These are phyloP conservation scores for Zoanthus sociatus DNA, from an alignment of 92 coral and sea anemone genomes.

Conservation along the genomic window DNA sequence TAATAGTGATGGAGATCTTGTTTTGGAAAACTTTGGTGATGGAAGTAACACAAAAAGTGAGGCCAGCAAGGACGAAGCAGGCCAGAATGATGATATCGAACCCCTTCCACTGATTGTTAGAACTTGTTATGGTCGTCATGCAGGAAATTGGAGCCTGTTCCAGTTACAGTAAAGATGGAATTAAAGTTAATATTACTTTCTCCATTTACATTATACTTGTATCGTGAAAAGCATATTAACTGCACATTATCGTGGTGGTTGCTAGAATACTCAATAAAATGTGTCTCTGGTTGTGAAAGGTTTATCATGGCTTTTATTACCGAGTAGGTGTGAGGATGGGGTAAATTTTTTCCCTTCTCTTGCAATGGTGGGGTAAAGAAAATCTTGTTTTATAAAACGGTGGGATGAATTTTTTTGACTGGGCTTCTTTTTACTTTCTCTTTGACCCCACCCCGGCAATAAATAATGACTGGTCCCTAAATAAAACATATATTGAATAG, in stretches of 20 bases:
- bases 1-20: constrained; percentile 17
- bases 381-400: neutral
- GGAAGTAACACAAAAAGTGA: constrained; percentile 14
- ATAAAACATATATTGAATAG: too few species aligned
- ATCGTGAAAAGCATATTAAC: neutral
- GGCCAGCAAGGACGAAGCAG: constrained; percentile 40
- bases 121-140: neutral
- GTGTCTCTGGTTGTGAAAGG: constrained; percentile 7
- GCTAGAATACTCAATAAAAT: neutral
- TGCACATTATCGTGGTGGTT: constrained; percentile 18
- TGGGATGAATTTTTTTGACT: neutral
- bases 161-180: constrained; percentile 2
- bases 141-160: constrained; percentile 6
- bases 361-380: neutral
- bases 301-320: constrained; percentile 5
- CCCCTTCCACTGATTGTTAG: constrained; percentile 42
- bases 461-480: too few species aligned
- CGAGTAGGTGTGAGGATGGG: neutral
- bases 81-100: constrained; percentile 33
- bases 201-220: neutral
- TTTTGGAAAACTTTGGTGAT: constrained; percentile 4
- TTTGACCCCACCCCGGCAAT: too few species aligned
- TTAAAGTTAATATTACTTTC: constrained; percentile 2
- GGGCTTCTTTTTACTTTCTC: neutral
- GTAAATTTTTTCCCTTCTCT: neutral